These are phyloP conservation scores for Leptosomus discolor DNA, from an alignment of 2,113 vertebrate genomes.

Conservation along the genomic window DNA sequence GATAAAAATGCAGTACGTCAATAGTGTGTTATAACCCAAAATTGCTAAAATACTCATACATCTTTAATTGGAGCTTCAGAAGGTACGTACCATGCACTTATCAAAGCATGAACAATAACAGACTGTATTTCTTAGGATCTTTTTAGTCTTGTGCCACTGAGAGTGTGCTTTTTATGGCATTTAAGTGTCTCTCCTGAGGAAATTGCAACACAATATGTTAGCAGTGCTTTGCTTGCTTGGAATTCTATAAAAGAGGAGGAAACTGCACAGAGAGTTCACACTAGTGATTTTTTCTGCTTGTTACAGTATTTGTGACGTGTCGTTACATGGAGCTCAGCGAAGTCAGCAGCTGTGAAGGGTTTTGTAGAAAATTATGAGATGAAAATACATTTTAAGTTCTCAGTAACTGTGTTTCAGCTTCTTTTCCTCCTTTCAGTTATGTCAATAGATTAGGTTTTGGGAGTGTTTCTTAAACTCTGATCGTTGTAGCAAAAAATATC, in stretches of 20 bases:
- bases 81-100: background rate
- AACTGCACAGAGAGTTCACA: background rate
- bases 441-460: background rate
- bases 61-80: background rate
- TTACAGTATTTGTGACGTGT: fast-evolving
- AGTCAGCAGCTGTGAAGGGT: background rate
- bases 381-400: background rate
- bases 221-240: background rate
- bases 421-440: background rate
- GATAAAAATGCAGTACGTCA: background rate
- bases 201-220: background rate
- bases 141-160: background rate
- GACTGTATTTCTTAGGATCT: background rate
- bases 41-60: background rate
- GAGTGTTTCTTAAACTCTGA: background rate
- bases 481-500: background rate
- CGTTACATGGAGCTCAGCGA: background rate
- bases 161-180: background rate
- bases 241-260: background rate
- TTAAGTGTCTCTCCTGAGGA: background rate
- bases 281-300: background rate
- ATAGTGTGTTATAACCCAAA: background rate
- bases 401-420: background rate
- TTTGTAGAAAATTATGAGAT: background rate
- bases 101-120: background rate